phyloP scores from a whole-genome alignment of 1,140 invertebrate species.

The Paralvinella palmiformis region DNA sequence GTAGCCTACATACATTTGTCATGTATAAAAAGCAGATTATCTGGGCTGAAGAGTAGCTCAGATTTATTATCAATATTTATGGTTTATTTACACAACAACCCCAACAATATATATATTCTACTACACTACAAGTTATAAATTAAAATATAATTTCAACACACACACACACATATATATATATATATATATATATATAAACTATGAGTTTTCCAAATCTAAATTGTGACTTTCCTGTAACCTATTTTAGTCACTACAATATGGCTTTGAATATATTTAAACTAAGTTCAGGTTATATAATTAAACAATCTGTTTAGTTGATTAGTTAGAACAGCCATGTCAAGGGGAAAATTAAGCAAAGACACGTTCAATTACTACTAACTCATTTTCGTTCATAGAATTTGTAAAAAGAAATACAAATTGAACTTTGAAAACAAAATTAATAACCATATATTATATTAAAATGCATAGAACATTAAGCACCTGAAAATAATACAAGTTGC shows the following conservation, averaged over 20 bases:
- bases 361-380: too few species aligned
- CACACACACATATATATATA: background rate
- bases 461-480: too few species aligned
- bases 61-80: background rate
- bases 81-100: background rate
- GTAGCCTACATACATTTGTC: background rate
- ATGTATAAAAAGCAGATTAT: background rate
- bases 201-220: background rate
- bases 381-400: too few species aligned
- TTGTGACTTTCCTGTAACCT: background rate
- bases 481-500: too few species aligned
- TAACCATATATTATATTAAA: too few species aligned
- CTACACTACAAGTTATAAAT: background rate
- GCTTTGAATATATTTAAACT: background rate
- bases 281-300: background rate
- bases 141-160: background rate
- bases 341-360: background rate
- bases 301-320: background rate
- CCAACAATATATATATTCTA: background rate
- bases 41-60: background rate
- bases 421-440: too few species aligned
- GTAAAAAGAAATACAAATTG: too few species aligned
- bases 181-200: background rate
- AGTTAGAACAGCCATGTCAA: background rate
- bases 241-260: background rate